A percentile compares a stretch with the other conserved stretches of the same genome.
Conservation (phyloP, 37 sponge, comb jelly and placozoan genomes). For the Aplysina aerophoba region DNA sequence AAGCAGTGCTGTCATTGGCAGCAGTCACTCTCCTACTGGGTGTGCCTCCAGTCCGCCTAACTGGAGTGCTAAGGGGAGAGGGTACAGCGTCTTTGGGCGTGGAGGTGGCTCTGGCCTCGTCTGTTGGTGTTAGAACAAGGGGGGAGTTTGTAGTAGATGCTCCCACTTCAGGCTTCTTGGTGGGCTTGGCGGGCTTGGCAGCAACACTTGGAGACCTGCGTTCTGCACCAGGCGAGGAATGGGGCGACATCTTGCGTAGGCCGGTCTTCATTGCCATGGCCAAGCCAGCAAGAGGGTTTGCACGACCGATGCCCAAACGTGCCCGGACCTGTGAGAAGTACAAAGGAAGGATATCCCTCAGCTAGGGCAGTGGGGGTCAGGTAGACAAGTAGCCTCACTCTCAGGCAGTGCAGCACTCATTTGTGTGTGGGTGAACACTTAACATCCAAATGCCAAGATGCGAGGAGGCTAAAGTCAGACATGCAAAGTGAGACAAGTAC, state of each 20-base stretch:
- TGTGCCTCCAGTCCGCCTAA: too few species aligned
- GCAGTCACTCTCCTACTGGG: neutral
- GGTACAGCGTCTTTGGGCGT: slow-evolving; percentile 1
- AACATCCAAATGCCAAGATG: too few species aligned
- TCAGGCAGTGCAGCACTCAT: too few species aligned
- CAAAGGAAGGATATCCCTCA: too few species aligned
- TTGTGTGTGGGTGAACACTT: too few species aligned
- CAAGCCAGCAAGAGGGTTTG: slow-evolving; percentile 63
- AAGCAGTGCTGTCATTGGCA: neutral
- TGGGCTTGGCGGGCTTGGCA: slow-evolving; percentile 42
- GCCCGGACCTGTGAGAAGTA: slow-evolving; percentile 12
- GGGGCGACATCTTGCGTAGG: slow-evolving; percentile 11
- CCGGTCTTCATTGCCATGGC: slow-evolving; percentile 48
- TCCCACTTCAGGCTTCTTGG: slow-evolving; percentile 29
- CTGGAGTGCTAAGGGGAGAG: neutral
- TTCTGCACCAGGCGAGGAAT: neutral
- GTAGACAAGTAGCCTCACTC: too few species aligned
- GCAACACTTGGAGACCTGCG: slow-evolving; percentile 8
- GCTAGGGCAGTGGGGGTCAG: too few species aligned
- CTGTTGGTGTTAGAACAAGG: neutral
- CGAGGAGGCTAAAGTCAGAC: too few species aligned
- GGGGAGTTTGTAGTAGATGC: slow-evolving; percentile 7
- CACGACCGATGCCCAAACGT: slow-evolving; percentile 29
- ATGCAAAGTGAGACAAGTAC: too few species aligned
- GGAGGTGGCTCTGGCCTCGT: slow-evolving; percentile 1